Evolutionary conservation across 2,888 invertebrate genomes (phyloP).

Genomic region (Rotaria magnacalcarata): DNA sequence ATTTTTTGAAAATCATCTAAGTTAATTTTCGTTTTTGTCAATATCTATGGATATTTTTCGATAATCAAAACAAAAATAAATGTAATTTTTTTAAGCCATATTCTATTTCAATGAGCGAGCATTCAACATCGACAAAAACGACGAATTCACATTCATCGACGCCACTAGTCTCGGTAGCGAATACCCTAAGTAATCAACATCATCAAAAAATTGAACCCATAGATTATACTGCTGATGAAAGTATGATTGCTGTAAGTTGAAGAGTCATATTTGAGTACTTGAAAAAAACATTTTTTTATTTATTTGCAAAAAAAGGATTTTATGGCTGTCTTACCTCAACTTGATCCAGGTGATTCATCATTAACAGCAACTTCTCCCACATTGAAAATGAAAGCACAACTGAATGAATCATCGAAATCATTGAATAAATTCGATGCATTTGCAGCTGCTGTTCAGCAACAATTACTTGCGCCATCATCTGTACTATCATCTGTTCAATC

Average conservation of each 20-base stretch:
- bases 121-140: background rate
- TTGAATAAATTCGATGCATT: background rate
- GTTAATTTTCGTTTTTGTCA: too few species aligned
- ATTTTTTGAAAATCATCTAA: background rate
- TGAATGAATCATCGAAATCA: background rate
- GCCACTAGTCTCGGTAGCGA: background rate
- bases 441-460: background rate
- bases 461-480: background rate
- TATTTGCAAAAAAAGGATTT: background rate
- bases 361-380: background rate
- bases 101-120: background rate
- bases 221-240: constrained; percentile 34
- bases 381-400: background rate
- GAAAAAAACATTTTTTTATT: background rate
- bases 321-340: constrained; percentile 36
- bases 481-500: background rate
- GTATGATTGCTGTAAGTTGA: constrained; percentile 1
- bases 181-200: background rate
- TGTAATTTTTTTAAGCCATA: background rate
- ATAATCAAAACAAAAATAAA: background rate
- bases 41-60: background rate
- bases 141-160: constrained; percentile 8
- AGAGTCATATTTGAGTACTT: background rate
- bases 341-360: constrained; percentile 31
- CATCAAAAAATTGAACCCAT: constrained; percentile 32